Evolutionary conservation across 1,140 invertebrate species (phyloP), one percentile per base, ranked within the genome.

Genomic region (Antheraea pernyi): DNA sequence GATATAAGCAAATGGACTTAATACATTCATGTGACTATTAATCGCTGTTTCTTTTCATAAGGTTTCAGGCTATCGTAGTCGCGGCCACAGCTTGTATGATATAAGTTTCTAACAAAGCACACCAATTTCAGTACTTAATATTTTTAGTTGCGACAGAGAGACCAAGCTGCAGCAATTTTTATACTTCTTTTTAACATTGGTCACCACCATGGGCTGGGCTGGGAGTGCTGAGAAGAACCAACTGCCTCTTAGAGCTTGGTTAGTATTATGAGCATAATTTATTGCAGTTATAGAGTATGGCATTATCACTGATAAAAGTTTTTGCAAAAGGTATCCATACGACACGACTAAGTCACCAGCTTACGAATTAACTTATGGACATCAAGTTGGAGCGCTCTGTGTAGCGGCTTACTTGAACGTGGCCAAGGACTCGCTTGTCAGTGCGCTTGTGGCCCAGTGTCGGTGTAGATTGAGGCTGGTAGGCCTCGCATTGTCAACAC

Each of bases 261-360:
- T n/a, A 59, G 72, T 76, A 48, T 39, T 37, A 36, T 59, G 39
- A 30, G 8, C 5, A 59, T 42, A 42, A 42, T 42, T 42, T 11
- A 42, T 42, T 10, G 7, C 4, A 30, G 22, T 30, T 30, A 30
- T 30, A 30, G 1, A 30, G 22, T 30, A 30, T 30, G 22, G 22
- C 22, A 30, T 30, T 30, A 4, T 30, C 1, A 30, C 22, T 30
- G 22, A 42, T 42, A 42, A 42, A 42, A 7, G 2, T 42, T 3
- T 42, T 7, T 42, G 2, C 2, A 19, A 7, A 19, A 91, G 93
- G 93, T 94, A 94, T 59, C 94, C 93, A 3, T 94, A 93, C 69
- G 85, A 93, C 67, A 84, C 84, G 0, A 84, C 83, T 16, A 74
- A 76, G 19, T 86, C 91, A 0, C 93, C 93, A 30, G 88, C 88